Base-by-base conservation (phyloP, 2,888 invertebrate genomes). In the Schrankia costaestrigalis region DNA sequence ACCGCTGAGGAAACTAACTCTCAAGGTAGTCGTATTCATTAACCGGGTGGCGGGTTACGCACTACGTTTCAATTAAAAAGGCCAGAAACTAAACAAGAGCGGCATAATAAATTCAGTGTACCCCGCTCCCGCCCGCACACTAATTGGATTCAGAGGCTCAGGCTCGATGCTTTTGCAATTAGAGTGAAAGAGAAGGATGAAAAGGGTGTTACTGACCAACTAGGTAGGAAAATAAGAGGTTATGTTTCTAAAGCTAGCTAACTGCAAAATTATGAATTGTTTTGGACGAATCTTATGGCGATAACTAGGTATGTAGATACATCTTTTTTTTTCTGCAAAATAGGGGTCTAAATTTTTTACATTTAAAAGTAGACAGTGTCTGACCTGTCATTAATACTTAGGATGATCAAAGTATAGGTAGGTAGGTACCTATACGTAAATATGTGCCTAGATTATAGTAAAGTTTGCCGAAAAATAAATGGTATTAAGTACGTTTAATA, bases 61-160 rank as follows among this genome's bases (percentile, higher is more conserved):
- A 75, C 72, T 75, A 77, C 74, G 65, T 82, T 82, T 82, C 81
- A 82, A 82, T 82, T 81, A 76, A 74, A 79, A 77, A 73, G 67
- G 58, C 66, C 60, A 57, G 71, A 67, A 72, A 78, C 78, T 79
- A 77, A 81, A 79, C 74, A 78, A 75, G 70, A 71, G 66, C 66
- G 59, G 54, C 65, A 71, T 78, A 77, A 79, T 81, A 83, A 80
- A 80, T 82, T 78, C 77, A 77, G 65, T 64, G 66, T 61, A 63
- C 66, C 66, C 69, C 63, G 66, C 66, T 69, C 36, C 66, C 63
- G 65, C 69, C 63, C 66, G 63, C 58, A 58, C 63, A 37, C 72
- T 83, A 84, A 83, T 84, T 83, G 84, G 83, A 81, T 78, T 78
- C 71, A 58, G 67, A 69, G 78, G 72, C 69, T 64, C 71, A 66